These are phyloP conservation scores for Steinernema khuongi DNA, from an alignment of 1,140 invertebrate species.

Conservation along the genomic window DNA sequence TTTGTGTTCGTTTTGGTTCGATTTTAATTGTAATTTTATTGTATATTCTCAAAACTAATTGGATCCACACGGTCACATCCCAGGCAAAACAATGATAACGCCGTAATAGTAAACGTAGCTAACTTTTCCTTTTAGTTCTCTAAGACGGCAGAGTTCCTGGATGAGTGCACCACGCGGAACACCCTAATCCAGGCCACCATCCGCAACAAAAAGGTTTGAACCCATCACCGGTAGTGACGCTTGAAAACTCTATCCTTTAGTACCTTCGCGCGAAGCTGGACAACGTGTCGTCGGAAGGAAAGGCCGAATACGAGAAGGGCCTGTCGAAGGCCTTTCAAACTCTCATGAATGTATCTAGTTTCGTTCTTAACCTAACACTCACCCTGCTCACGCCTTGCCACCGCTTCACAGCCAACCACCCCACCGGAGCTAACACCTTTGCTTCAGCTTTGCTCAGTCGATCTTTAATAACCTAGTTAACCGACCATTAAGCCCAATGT, in stretches of 20 bases:
- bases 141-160: slow-evolving; percentile 59
- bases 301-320: slow-evolving; percentile 88
- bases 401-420: background rate
- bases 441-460: background rate
- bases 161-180: slow-evolving; percentile 51
- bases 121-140: slow-evolving; percentile 60
- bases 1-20: too few relatives aligned
- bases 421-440: background rate
- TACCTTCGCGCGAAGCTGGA: slow-evolving; percentile 73
- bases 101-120: too few relatives aligned
- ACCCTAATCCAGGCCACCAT: slow-evolving; percentile 62
- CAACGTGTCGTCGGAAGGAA: slow-evolving; percentile 74
- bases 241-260: slow-evolving; percentile 61
- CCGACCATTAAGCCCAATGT: background rate
- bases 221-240: background rate
- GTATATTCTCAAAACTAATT: too few relatives aligned
- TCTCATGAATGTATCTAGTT: slow-evolving; percentile 67
- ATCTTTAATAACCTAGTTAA: background rate
- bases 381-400: background rate
- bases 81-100: too few relatives aligned
- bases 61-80: too few relatives aligned
- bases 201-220: slow-evolving; percentile 59
- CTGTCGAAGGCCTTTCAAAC: slow-evolving; percentile 82
- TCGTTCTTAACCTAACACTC: slow-evolving; percentile 2
- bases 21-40: too few relatives aligned